phyloP scores from a whole-genome alignment of 1,140 invertebrate genomes.

The Tetramorium parvispinum region DNA sequence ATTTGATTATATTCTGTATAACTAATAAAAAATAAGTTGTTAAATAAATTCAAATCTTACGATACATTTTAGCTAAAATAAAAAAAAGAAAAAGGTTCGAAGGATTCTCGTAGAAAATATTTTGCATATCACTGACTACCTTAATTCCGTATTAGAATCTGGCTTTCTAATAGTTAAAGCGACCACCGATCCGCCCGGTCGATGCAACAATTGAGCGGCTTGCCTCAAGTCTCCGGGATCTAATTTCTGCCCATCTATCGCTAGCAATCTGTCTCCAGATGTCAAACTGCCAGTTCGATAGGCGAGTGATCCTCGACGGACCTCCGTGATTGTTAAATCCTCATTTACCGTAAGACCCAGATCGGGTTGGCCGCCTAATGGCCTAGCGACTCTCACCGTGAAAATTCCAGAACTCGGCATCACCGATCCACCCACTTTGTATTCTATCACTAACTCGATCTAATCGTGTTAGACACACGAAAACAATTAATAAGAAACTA shows the following conservation, averaged over 20 bases:
- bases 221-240: constrained; percentile 90
- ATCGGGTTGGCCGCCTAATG: constrained; percentile 88
- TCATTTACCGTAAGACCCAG: constrained; percentile 95
- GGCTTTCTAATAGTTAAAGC: constrained; percentile 90
- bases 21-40: neutral
- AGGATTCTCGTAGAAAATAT: neutral
- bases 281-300: constrained; percentile 95
- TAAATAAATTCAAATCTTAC: neutral
- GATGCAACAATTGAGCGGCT: constrained; percentile 91
- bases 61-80: neutral
- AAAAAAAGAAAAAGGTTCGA: neutral
- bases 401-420: constrained; percentile 96
- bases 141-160: constrained; percentile 84
- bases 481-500: neutral
- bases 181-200: constrained; percentile 90
- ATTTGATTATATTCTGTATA: too few species aligned
- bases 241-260: constrained; percentile 94
- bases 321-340: constrained; percentile 92
- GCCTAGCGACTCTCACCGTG: constrained; percentile 94
- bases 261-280: constrained; percentile 94
- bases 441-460: constrained; percentile 92
- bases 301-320: constrained; percentile 95
- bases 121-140: constrained; percentile 65
- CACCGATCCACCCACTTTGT: constrained; percentile 97
- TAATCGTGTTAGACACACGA: constrained; percentile 55